Evolutionary conservation across 92 coral and sea anemone genomes (phyloP).

Genomic region (Siderastrea radians): DNA sequence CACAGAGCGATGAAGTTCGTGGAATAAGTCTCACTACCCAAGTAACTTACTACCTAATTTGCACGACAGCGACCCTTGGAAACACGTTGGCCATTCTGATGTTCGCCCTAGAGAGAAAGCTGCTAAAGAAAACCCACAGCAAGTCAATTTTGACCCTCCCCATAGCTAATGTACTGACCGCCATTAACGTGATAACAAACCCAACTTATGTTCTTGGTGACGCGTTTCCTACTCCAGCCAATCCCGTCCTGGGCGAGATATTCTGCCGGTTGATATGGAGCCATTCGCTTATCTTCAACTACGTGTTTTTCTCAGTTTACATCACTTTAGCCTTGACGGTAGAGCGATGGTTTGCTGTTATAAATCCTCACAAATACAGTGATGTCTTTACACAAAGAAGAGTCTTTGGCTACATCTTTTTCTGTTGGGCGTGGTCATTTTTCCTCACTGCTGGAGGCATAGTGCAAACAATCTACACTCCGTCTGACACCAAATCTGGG

Average conservation of each 20-base stretch:
- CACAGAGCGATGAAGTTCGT: background rate
- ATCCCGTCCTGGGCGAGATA: slow-evolving; percentile 49
- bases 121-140: slow-evolving; percentile 33
- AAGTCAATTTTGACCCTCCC: slow-evolving; percentile 13
- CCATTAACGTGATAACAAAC: slow-evolving; percentile 15
- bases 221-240: slow-evolving; percentile 37
- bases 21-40: background rate
- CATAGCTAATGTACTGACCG: slow-evolving; percentile 22
- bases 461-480: background rate
- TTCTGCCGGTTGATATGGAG: slow-evolving; percentile 84
- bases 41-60: background rate
- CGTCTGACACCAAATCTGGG: background rate
- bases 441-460: background rate
- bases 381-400: slow-evolving; percentile 43
- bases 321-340: slow-evolving; percentile 80
- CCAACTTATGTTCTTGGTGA: slow-evolving; percentile 51
- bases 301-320: slow-evolving; percentile 74
- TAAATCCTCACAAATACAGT: slow-evolving; percentile 80
- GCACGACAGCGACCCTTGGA: slow-evolving; percentile 22
- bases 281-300: slow-evolving; percentile 69
- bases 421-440: slow-evolving; percentile 78
- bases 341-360: slow-evolving; percentile 91
- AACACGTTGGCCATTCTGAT: slow-evolving; percentile 28
- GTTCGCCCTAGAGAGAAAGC: slow-evolving; percentile 22
- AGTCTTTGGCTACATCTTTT: slow-evolving; percentile 52